Evolutionary conservation across 2,888 invertebrate species (phyloP), one percentile per base, ranked within the genome.

Genomic region (Stenotaenia linearis): DNA sequence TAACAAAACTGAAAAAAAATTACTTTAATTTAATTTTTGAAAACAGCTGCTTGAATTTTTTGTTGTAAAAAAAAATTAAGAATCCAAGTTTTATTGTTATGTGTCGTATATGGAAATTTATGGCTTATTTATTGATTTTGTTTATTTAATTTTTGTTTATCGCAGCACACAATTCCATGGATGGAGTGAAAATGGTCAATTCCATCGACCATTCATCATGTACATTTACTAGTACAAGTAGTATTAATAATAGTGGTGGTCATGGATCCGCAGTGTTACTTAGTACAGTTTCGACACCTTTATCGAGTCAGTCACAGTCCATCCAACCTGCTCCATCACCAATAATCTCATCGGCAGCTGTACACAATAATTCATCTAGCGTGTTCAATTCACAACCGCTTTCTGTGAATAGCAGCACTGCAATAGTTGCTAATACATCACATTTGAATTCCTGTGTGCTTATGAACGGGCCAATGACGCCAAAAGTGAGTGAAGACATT

Each of bases 381-480:
- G 78, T 61, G 28, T 40, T 32, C 30, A 61, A 50, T 50, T 78
- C 56, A 23, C 80, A 77, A 80, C 80, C 80, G 80, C 81, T 80
- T 50, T 78, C 75, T 79, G 28, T 79, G 56, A 61, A 40, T 23
- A 79, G 75, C 79, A 79, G 75, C 32, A 37, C 79, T 25, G 18
- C 50, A 35, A 21, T 28, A 30, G 18, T 69, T 28, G 25, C 37
- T n/a, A 69, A 61, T 74, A 35, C 75, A 76, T 77, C 50, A 45
- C 80, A 80, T 25, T 32, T 80, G 12, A 80, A 80, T 79, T 81
- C 81, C 78, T 83, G 83, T 78, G 83, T 82, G 69, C 75, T 85
- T 75, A 86, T 89, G 85, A 89, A 89, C 84, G 89, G 89, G 80
- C 88, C 89, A 56, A 84, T 86, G 28, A 85, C 85, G 82, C 85